A percentile compares a stretch with the other conserved stretches of the same genome.
These are phyloP conservation scores for Hylia prasina DNA, from an alignment of 2,113 vertebrate species.

Conservation along the genomic window DNA sequence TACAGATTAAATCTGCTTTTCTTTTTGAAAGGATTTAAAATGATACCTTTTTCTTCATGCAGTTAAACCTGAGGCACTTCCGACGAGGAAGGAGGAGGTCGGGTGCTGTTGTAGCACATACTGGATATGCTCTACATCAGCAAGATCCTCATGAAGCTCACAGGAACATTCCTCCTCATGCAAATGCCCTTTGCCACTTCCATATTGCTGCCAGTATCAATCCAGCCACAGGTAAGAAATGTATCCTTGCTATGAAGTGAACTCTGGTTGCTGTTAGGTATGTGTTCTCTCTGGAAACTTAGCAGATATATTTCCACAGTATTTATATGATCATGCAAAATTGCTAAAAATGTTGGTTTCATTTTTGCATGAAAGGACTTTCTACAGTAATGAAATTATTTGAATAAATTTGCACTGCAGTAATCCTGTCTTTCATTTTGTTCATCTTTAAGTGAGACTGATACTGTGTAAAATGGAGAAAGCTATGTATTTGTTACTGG, in stretches of 20 bases:
- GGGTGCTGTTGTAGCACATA: constrained; percentile 78
- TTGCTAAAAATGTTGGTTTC: neutral
- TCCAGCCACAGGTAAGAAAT: constrained; percentile 85
- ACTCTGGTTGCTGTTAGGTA: neutral
- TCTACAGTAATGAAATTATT: neutral
- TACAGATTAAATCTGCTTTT: neutral
- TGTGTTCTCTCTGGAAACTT: neutral
- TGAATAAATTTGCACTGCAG: neutral
- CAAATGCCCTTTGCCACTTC: constrained; percentile 95
- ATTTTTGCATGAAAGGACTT: neutral
- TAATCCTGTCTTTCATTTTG: neutral
- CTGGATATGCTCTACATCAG: constrained; percentile 81
- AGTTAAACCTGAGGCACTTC: constrained; percentile 84
- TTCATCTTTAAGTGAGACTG: neutral
- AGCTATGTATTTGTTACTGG: neutral
- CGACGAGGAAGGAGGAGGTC: constrained; percentile 76
- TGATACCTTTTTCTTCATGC: neutral
- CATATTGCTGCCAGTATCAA: constrained; percentile 99
- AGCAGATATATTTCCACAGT: neutral
- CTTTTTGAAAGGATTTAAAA: constrained; percentile 14
- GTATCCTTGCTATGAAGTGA: neutral
- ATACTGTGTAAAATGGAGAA: neutral
- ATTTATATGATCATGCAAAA: neutral
- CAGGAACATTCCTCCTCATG: constrained; percentile 75
- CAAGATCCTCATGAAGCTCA: constrained; percentile 83